Conservation (phyloP, 2,888 invertebrate genomes). For the Mamestra brassicae region DNA sequence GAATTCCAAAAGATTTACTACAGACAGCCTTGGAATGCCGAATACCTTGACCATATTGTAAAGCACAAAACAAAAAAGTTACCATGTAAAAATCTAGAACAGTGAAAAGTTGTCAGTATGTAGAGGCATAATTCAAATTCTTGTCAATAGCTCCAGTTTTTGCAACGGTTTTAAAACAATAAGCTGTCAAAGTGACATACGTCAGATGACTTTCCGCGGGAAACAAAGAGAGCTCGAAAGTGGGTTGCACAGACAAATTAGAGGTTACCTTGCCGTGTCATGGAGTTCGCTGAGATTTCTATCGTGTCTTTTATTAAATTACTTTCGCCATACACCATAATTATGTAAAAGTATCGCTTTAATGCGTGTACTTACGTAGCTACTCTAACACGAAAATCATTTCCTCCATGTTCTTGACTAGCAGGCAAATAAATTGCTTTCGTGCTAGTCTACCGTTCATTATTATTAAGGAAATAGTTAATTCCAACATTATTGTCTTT, state of each 20-base stretch:
- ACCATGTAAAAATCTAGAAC: constrained; percentile 60
- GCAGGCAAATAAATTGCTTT: constrained; percentile 25
- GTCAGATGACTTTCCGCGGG: constrained; percentile 76
- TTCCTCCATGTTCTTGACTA: constrained; percentile 30
- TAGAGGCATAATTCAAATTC: constrained; percentile 56
- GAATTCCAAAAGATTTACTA: constrained; percentile 21
- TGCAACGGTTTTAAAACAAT: constrained; percentile 70
- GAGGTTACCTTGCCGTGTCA: constrained; percentile 71
- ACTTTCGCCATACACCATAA: constrained; percentile 59
- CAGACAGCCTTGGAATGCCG: constrained; percentile 42
- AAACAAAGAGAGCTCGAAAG: constrained; percentile 81
- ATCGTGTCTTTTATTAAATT: constrained; percentile 56
- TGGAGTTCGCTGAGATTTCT: constrained; percentile 66
- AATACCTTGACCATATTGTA: constrained; percentile 64
- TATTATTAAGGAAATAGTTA: constrained; percentile 20
- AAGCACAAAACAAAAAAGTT: constrained; percentile 38
- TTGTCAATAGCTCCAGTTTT: constrained; percentile 56
- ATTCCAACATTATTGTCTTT: constrained; percentile 8
- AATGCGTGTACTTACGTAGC: constrained; percentile 19
- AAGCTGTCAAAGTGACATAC: constrained; percentile 76
- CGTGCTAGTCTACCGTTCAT: constrained; percentile 4
- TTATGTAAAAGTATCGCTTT: constrained; percentile 45
- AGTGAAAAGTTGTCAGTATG: constrained; percentile 67
- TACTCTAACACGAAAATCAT: constrained; percentile 13
- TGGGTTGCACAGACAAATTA: constrained; percentile 78